phyloP scores from a whole-genome alignment of 1,140 invertebrate genomes.

The Proctacanthus coquilletti region DNA sequence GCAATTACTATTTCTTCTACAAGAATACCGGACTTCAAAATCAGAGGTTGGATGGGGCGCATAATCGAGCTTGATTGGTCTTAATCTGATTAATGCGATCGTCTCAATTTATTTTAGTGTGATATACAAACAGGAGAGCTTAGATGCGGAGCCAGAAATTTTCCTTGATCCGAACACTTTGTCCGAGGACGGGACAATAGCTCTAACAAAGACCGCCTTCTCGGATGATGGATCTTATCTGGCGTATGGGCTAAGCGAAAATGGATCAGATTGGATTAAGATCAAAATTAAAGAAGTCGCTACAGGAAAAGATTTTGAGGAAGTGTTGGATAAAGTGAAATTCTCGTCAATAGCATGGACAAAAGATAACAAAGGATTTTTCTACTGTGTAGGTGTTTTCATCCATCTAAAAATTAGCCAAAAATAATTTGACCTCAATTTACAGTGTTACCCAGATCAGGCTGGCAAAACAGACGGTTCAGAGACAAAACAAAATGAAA shows the following conservation, averaged over 20 bases:
- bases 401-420: conserved; percentile 2
- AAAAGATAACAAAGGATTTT: conserved; percentile 86
- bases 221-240: conserved; percentile 81
- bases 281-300: conserved; percentile 69
- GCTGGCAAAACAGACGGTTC: conserved; percentile 73
- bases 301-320: conserved; percentile 72
- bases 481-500: conserved; percentile 68
- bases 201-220: conserved; percentile 63
- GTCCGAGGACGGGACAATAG: conserved; percentile 85
- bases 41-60: conserved; percentile 52
- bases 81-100: too few relatives aligned
- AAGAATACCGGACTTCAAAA: conserved; percentile 94
- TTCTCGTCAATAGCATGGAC: conserved; percentile 87
- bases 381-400: conserved; percentile 64
- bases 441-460: conserved; percentile 47
- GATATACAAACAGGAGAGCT: conserved; percentile 73
- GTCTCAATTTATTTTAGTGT: conserved; percentile 72
- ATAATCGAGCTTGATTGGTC: neutral
- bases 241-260: conserved; percentile 82
- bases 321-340: conserved; percentile 81
- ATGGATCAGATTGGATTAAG: conserved; percentile 91
- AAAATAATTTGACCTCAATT: neutral
- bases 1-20: conserved; percentile 80
- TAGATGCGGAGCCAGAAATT: conserved; percentile 60
- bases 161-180: conserved; percentile 92